A percentile compares a stretch with the other conserved stretches of the same genome.
These are phyloP conservation scores for Geopemphigus sp. DNA, from an alignment of 1,140 invertebrate genomes.

Conservation along the genomic window DNA sequence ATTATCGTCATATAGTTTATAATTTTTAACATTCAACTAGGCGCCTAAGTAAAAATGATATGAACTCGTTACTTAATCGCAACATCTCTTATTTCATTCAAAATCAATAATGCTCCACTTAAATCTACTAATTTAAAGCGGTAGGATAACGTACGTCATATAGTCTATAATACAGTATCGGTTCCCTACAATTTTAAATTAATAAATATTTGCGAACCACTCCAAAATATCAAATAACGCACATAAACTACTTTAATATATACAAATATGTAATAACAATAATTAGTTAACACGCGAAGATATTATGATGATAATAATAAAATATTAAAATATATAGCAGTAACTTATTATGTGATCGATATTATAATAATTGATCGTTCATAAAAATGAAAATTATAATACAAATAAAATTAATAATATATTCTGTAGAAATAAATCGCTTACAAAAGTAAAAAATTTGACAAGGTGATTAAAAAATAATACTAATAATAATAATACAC, in stretches of 20 bases:
- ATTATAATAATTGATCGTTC: not conserved
- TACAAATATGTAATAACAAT: conserved; percentile 5
- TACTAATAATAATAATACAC: not conserved
- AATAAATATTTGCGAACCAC: not conserved
- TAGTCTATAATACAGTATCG: too few species aligned
- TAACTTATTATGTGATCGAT: not conserved
- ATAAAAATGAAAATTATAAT: not conserved
- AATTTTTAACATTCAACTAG: too few species aligned
- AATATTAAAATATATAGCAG: not conserved
- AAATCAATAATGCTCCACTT: too few species aligned
- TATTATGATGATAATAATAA: not conserved
- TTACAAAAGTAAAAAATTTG: not conserved
- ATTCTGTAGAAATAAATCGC: not conserved
- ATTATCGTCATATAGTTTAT: too few species aligned
- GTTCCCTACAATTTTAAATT: not conserved
- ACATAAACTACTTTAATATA: not conserved
- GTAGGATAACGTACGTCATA: too few species aligned
- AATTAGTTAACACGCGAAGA: not conserved
- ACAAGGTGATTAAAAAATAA: not conserved
- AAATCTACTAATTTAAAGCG: too few species aligned
- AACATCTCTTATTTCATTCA: too few species aligned
- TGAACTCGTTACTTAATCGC: too few species aligned
- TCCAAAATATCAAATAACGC: not conserved
- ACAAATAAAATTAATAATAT: conserved; percentile 6
- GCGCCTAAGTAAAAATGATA: too few species aligned